Conservation (phyloP, 2,113 vertebrate species). For the Cnemophilus loriae region DNA sequence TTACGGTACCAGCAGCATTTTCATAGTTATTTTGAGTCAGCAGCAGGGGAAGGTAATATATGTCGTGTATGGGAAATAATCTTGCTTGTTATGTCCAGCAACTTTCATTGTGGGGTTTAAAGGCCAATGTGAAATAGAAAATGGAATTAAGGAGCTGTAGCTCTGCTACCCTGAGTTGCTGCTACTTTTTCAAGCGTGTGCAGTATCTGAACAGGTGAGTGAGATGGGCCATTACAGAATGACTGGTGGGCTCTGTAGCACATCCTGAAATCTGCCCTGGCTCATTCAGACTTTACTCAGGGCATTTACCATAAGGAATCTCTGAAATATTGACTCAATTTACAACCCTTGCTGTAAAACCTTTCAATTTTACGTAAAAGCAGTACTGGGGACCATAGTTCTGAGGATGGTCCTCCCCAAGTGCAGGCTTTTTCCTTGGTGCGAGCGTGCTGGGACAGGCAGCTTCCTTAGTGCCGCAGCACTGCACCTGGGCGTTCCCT, state of each 20-base stretch:
- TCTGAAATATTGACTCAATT: background rate
- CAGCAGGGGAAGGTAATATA: background rate
- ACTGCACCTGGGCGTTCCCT: background rate
- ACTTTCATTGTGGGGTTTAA: background rate
- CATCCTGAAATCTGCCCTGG: background rate
- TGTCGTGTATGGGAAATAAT: background rate
- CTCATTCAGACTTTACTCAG: background rate
- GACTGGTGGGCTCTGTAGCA: rapidly evolving
- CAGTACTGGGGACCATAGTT: background rate
- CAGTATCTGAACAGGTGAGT: background rate
- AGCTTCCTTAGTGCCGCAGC: rapidly evolving
- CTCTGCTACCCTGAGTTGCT: background rate
- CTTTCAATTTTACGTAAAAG: background rate
- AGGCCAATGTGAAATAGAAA: background rate
- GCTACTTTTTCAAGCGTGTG: background rate
- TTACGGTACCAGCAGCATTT: background rate
- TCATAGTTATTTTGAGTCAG: background rate
- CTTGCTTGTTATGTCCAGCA: background rate
- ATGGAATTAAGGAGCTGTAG: rapidly evolving
- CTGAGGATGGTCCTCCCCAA: background rate
- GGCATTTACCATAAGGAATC: background rate
- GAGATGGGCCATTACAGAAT: background rate
- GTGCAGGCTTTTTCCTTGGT: background rate
- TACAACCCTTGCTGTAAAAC: background rate
- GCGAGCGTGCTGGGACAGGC: background rate